A percentile compares a stretch with the other conserved stretches of the same genome.
These are phyloP conservation scores for Aix galericulata DNA, from an alignment of 2,113 vertebrate species.

Conservation along the genomic window DNA sequence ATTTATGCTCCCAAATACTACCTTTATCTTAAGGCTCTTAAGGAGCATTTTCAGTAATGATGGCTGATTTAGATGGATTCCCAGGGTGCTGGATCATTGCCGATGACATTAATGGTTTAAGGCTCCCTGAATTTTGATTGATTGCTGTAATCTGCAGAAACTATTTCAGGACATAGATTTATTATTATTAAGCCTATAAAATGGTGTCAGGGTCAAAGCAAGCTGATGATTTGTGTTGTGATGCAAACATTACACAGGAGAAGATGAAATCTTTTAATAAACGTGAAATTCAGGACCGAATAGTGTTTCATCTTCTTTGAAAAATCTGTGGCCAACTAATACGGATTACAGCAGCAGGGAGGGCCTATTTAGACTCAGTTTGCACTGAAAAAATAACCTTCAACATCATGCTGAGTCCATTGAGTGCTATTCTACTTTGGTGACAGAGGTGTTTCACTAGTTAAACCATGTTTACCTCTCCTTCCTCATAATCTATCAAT, in stretches of 20 bases:
- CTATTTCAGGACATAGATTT: slow-evolving; percentile 84
- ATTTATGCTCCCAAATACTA: slow-evolving; percentile 67
- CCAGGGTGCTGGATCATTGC: slow-evolving; percentile 73
- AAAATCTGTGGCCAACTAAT: slow-evolving; percentile 3
- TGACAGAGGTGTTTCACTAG: not conserved
- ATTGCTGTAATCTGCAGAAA: slow-evolving; percentile 83
- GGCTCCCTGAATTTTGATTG: slow-evolving; percentile 83
- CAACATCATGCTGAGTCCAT: not conserved
- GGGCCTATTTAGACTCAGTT: not conserved
- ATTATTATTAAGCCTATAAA: slow-evolving; percentile 81
- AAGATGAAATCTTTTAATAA: slow-evolving; percentile 75
- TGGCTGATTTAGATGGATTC: slow-evolving; percentile 82
- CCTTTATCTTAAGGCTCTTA: slow-evolving; percentile 71
- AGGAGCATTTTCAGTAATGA: slow-evolving; percentile 70
- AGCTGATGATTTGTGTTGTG: slow-evolving; percentile 75
- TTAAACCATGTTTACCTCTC: not conserved
- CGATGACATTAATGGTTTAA: slow-evolving; percentile 82
- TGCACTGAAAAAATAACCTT: not conserved
- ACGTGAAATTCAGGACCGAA: slow-evolving; percentile 53
- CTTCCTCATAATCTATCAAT: not conserved
- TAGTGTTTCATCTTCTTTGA: slow-evolving; percentile 50
- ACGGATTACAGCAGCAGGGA: not conserved
- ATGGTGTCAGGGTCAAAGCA: slow-evolving; percentile 79
- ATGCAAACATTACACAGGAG: slow-evolving; percentile 70
- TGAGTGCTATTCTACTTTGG: not conserved